Conservation (phyloP, 2,888 invertebrate genomes). For the Andrena camellia region DNA sequence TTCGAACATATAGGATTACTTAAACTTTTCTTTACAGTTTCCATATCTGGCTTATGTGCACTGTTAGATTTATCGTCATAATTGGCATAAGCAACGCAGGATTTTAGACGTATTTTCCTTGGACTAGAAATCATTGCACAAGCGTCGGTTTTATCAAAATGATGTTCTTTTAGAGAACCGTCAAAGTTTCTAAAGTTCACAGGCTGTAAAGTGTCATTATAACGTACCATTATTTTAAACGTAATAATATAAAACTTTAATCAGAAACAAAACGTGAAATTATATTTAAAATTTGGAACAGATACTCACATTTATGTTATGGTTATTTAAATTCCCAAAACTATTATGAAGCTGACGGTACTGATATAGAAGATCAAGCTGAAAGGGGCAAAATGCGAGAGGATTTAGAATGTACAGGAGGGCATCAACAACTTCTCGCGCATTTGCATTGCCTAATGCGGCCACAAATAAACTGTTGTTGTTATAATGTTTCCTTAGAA, state of each 20-base stretch:
- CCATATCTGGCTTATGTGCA: constrained; percentile 85
- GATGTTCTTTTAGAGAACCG: constrained; percentile 59
- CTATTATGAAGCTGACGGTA: constrained; percentile 91
- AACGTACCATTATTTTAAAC: background rate
- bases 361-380: constrained; percentile 93
- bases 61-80: constrained; percentile 86
- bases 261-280: background rate
- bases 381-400: constrained; percentile 92
- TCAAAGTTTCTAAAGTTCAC: constrained; percentile 72
- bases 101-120: constrained; percentile 89
- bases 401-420: constrained; percentile 92
- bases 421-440: constrained; percentile 88
- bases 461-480: constrained; percentile 90
- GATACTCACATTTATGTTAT: constrained; percentile 81
- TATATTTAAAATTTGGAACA: background rate
- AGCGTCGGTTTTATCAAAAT: constrained; percentile 68
- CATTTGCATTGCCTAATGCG: constrained; percentile 86
- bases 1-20: constrained; percentile 89
- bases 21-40: constrained; percentile 89
- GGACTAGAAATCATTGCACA: constrained; percentile 75
- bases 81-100: constrained; percentile 88
- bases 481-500: constrained; percentile 92
- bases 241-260: background rate
- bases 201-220: constrained; percentile 48
- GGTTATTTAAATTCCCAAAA: constrained; percentile 89